phyloP scores from a whole-genome alignment of 2,797 vertebrate genomes.

The Rhynchotus rufescens region DNA sequence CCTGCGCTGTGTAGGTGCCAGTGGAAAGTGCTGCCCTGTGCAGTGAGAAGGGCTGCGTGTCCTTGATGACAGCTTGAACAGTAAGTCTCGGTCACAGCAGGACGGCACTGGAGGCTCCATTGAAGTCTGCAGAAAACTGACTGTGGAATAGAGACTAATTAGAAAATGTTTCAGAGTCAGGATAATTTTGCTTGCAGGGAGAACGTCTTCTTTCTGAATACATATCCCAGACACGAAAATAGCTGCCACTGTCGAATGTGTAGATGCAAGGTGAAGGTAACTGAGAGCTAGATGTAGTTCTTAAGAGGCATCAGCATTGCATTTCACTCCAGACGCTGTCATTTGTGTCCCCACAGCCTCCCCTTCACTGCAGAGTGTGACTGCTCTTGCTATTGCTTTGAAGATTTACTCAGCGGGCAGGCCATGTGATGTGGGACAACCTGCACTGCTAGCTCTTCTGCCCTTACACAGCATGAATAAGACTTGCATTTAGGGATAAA shows the following conservation, averaged over 20 bases:
- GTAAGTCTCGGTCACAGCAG: neutral
- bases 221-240: neutral
- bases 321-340: slow-evolving; percentile 16
- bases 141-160: neutral
- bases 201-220: neutral
- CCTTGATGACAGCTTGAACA: neutral
- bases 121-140: neutral
- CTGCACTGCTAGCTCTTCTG: neutral
- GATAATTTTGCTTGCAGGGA: neutral
- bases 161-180: neutral
- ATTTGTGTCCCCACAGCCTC: neutral
- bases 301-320: neutral
- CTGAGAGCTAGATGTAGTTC: neutral
- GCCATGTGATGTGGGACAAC: neutral
- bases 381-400: slow-evolving; percentile 13
- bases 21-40: neutral
- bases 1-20: neutral
- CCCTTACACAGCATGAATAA: neutral
- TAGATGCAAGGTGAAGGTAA: neutral
- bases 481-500: neutral
- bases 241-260: neutral
- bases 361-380: slow-evolving; percentile 23
- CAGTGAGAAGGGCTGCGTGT: neutral
- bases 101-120: neutral
- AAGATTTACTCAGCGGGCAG: slow-evolving; percentile 33